A percentile compares a stretch with the other conserved stretches of the same genome.
Evolutionary conservation across 1,140 invertebrate species (phyloP).

Genomic region (Dufourea novaeangliae): DNA sequence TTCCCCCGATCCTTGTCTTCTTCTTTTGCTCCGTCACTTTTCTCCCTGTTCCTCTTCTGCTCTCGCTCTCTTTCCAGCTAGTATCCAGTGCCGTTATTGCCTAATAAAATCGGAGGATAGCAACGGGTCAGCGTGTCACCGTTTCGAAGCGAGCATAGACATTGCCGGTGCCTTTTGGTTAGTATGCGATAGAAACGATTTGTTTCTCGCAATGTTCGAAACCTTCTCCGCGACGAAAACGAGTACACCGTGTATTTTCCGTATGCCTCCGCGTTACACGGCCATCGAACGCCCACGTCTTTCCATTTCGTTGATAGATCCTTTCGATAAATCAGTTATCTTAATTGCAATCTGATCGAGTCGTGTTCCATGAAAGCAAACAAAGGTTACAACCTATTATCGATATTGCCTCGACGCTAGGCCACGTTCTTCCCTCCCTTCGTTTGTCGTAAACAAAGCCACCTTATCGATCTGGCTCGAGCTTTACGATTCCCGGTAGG

Average conservation of each 20-base stretch:
- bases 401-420: slow-evolving; percentile 12
- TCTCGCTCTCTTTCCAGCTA: slow-evolving; percentile 1
- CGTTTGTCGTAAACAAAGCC: slow-evolving; percentile 45
- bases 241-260: neutral
- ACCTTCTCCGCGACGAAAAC: neutral
- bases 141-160: slow-evolving; percentile 6
- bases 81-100: slow-evolving; percentile 49
- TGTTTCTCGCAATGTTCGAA: neutral
- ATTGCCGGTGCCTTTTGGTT: slow-evolving; percentile 49
- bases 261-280: neutral
- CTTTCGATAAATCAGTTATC: slow-evolving; percentile 40
- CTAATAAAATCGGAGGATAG: slow-evolving; percentile 56
- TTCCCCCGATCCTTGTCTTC: neutral
- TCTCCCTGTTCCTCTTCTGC: neutral
- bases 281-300: neutral
- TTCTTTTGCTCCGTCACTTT: neutral
- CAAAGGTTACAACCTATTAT: slow-evolving; percentile 38
- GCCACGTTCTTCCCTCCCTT: neutral
- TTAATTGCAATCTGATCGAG: slow-evolving; percentile 38
- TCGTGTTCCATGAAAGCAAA: slow-evolving; percentile 14
- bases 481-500: neutral
- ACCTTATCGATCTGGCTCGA: slow-evolving; percentile 12
- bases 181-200: slow-evolving; percentile 18
- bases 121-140: slow-evolving; percentile 18
- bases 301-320: neutral